A percentile compares a stretch with the other conserved stretches of the same genome.
Evolutionary conservation across 2,888 invertebrate genomes (phyloP).

Genomic region (Muschampia staudingeri): DNA sequence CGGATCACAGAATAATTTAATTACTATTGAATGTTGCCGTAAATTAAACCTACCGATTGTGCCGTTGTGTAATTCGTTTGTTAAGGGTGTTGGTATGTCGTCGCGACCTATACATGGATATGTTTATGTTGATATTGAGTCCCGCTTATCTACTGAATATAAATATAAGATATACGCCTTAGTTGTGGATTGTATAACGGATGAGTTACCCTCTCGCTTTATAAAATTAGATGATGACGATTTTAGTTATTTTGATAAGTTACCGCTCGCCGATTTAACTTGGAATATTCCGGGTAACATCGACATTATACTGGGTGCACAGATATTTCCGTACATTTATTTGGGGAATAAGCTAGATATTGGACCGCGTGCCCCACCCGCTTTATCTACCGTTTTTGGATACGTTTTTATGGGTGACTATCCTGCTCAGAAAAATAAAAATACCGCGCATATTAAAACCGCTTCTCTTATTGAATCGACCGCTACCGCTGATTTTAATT

Average conservation of each 20-base stretch:
- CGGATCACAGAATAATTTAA: conserved; percentile 7
- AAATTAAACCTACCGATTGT: neutral
- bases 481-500: too few relatives aligned
- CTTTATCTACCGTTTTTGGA: conserved; percentile 1
- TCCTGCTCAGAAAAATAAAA: neutral
- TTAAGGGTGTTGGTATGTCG: neutral
- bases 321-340: neutral
- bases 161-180: neutral
- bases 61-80: neutral
- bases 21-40: neutral
- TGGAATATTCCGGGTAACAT: conserved; percentile 1
- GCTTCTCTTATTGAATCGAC: too few relatives aligned
- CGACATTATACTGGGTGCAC: neutral
- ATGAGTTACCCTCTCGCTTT: neutral
- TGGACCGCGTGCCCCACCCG: neutral
- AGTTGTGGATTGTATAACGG: neutral
- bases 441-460: too few relatives aligned
- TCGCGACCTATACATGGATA: neutral
- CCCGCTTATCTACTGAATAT: neutral
- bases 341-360: neutral
- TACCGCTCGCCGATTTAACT: neutral
- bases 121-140: conserved; percentile 10
- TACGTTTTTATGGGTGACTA: neutral
- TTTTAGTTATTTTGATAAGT: too few relatives aligned
- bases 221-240: neutral